A percentile compares a stretch with the other conserved stretches of the same genome.
These are phyloP conservation scores for Clepsis dumicolana DNA, from an alignment of 2,888 invertebrate genomes.

Conservation along the genomic window DNA sequence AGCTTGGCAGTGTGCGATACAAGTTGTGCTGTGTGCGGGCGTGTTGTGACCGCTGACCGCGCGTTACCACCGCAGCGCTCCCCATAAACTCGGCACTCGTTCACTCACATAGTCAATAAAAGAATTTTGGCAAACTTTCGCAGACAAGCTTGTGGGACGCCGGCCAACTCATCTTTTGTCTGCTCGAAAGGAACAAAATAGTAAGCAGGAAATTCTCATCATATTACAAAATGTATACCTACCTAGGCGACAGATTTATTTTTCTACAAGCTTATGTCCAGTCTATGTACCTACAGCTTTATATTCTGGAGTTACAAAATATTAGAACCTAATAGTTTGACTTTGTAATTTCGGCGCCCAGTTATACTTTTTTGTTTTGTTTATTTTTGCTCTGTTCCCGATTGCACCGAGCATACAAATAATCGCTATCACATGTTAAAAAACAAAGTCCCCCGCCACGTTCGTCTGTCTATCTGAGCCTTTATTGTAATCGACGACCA, in stretches of 20 bases:
- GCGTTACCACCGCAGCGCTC: constrained; percentile 60
- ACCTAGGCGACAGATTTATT: background rate
- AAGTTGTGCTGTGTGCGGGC: constrained; percentile 45
- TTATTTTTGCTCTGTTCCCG: too few relatives aligned
- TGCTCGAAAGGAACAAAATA: constrained; percentile 76
- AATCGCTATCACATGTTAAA: too few relatives aligned
- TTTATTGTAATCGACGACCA: too few relatives aligned
- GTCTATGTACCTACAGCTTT: background rate
- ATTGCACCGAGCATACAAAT: too few relatives aligned
- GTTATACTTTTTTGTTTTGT: too few relatives aligned
- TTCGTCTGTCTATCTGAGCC: too few relatives aligned
- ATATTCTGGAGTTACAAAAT: too few relatives aligned
- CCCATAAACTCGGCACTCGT: constrained; percentile 72
- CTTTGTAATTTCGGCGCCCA: too few relatives aligned
- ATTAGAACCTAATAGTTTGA: too few relatives aligned
- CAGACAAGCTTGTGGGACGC: constrained; percentile 84
- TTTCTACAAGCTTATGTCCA: background rate
- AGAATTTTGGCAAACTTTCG: constrained; percentile 85
- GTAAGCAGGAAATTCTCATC: constrained; percentile 56
- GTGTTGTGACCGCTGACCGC: constrained; percentile 62
- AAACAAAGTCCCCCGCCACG: too few relatives aligned
- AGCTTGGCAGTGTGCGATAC: constrained; percentile 13
- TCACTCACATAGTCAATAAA: constrained; percentile 82
- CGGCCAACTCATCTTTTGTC: constrained; percentile 85
- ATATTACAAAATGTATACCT: constrained; percentile 42